These are phyloP conservation scores for Agrotis puta DNA, from an alignment of 2,888 invertebrate species.

Conservation along the genomic window DNA sequence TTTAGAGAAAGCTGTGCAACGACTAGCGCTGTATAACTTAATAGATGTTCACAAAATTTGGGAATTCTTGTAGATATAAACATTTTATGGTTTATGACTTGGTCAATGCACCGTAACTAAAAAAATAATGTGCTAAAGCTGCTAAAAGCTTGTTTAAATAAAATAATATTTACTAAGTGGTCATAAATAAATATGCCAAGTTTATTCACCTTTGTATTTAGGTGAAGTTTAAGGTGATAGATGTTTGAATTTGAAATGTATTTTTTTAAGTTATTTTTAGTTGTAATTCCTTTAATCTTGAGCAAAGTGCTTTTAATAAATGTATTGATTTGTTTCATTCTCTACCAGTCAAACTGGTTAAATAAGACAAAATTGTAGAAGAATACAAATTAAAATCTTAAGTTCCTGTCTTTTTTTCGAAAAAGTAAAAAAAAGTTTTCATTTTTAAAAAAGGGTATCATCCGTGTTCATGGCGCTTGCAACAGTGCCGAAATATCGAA, in stretches of 20 bases:
- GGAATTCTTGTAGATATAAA: background rate
- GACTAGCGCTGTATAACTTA: background rate
- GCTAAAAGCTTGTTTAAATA: conserved; percentile 31
- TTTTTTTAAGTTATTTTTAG: too few relatives aligned
- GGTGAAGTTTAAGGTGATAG: conserved; percentile 38
- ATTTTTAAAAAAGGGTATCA: too few relatives aligned
- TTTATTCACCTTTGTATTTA: conserved; percentile 41
- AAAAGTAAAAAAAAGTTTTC: too few relatives aligned
- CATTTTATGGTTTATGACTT: conserved; percentile 2
- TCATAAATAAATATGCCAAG: conserved; percentile 32
- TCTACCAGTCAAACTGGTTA: too few relatives aligned
- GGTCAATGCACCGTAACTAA: conserved; percentile 14
- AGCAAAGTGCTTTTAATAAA: background rate
- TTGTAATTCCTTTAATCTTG: too few relatives aligned
- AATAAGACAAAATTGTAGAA: too few relatives aligned
- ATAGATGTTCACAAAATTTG: background rate
- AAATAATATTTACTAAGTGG: conserved; percentile 15
- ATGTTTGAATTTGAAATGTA: conserved; percentile 15
- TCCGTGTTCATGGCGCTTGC: too few relatives aligned
- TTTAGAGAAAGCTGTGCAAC: too few relatives aligned
- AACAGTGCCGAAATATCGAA: too few relatives aligned
- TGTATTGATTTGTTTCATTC: too few relatives aligned
- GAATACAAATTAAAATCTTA: too few relatives aligned
- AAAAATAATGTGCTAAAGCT: background rate
- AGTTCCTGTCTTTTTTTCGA: too few relatives aligned